phyloP scores from a whole-genome alignment of 2,113 vertebrate genomes.

The Catagonus wagneri region DNA sequence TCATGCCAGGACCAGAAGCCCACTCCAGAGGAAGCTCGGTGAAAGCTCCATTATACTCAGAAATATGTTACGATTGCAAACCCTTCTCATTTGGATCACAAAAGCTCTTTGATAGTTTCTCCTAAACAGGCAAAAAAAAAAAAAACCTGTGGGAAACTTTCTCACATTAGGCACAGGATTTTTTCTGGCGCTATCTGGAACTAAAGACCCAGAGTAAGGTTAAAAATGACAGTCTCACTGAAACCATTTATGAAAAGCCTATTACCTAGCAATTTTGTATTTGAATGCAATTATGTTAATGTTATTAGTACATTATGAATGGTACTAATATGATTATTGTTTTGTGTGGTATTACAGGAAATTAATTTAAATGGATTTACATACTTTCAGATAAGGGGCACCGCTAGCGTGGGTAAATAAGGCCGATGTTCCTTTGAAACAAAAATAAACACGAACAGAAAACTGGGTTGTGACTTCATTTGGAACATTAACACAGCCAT shows the following conservation, averaged over 20 bases:
- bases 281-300: slow-evolving; percentile 78
- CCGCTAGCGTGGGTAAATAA: slow-evolving; percentile 46
- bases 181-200: not conserved
- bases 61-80: fast-evolving
- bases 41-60: not conserved
- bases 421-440: not conserved
- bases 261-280: slow-evolving; percentile 80
- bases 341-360: slow-evolving; percentile 77
- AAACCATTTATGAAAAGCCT: slow-evolving; percentile 74
- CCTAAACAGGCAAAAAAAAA: not conserved
- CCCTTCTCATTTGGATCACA: not conserved
- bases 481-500: not conserved
- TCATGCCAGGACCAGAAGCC: not conserved
- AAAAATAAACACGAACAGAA: not conserved
- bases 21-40: fast-evolving
- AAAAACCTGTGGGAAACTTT: not conserved
- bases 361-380: slow-evolving; percentile 82
- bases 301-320: slow-evolving; percentile 78
- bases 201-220: slow-evolving; percentile 25
- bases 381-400: slow-evolving; percentile 74
- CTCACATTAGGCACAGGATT: not conserved
- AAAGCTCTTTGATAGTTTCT: not conserved
- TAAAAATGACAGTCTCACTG: slow-evolving; percentile 51
- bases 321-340: slow-evolving; percentile 80
- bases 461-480: not conserved